phyloP scores from a whole-genome alignment of 1,140 invertebrate genomes.

The Caerostris extrusa region DNA sequence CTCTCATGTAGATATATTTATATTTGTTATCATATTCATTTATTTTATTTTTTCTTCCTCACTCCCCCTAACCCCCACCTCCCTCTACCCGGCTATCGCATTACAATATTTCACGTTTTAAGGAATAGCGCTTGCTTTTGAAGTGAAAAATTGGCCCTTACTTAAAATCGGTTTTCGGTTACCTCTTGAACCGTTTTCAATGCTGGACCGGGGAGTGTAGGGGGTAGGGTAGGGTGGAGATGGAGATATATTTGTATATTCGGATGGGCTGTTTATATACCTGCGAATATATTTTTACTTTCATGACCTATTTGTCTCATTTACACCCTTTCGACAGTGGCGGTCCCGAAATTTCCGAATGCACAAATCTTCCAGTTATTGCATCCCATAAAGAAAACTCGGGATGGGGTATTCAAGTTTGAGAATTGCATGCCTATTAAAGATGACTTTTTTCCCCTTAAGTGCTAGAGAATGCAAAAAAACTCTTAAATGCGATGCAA shows the following conservation, averaged over 20 bases:
- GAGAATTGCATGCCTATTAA: slow-evolving; percentile 39
- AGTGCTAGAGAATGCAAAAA: neutral
- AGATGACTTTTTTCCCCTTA: neutral
- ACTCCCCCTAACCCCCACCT: neutral
- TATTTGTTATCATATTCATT: slow-evolving; percentile 52
- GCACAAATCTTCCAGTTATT: slow-evolving; percentile 65
- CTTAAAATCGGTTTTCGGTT: slow-evolving; percentile 74
- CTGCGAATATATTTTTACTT: slow-evolving; percentile 59
- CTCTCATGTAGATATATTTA: neutral
- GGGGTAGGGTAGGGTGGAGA: neutral
- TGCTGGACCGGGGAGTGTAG: neutral
- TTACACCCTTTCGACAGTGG: slow-evolving; percentile 51
- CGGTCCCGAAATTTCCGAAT: slow-evolving; percentile 7
- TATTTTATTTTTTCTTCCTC: slow-evolving; percentile 60
- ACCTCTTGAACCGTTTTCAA: slow-evolving; percentile 16
- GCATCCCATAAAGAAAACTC: slow-evolving; percentile 52
- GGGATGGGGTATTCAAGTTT: slow-evolving; percentile 8
- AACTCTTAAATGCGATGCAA: slow-evolving; percentile 36
- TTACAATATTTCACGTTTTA: slow-evolving; percentile 73
- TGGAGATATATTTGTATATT: slow-evolving; percentile 69
- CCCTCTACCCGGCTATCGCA: slow-evolving; percentile 52
- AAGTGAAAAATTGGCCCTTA: slow-evolving; percentile 67
- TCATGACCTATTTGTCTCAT: slow-evolving; percentile 75
- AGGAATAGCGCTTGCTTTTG: slow-evolving; percentile 38
- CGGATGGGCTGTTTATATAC: slow-evolving; percentile 29